These are phyloP conservation scores for Rhegmatorhina hoffmannsi DNA, from an alignment of 2,113 vertebrate species.

Conservation along the genomic window DNA sequence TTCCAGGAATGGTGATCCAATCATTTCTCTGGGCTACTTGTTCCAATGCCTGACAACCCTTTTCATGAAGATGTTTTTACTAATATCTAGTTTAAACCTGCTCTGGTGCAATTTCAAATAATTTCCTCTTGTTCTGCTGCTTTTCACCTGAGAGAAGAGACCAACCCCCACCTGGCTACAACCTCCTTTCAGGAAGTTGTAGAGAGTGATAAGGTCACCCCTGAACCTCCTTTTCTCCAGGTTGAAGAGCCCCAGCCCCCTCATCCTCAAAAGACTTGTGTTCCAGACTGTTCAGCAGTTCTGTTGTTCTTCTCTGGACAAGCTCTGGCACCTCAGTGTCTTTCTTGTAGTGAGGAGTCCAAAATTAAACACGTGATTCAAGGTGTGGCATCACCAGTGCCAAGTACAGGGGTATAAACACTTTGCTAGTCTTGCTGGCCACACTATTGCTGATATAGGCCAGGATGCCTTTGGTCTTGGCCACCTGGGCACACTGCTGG, in stretches of 20 bases:
- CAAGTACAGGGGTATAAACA: background rate
- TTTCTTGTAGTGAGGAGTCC: background rate
- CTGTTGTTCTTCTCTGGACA: rapidly evolving
- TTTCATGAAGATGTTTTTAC: background rate
- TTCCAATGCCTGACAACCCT: background rate
- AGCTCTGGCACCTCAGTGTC: rapidly evolving
- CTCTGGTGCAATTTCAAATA: background rate
- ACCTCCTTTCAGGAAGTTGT: too few species aligned
- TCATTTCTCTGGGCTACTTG: background rate
- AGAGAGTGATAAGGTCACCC: too few species aligned
- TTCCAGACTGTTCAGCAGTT: background rate
- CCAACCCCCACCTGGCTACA: too few species aligned
- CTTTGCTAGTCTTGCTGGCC: background rate
- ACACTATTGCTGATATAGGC: background rate
- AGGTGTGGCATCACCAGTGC: too few species aligned
- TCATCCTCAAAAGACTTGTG: background rate
- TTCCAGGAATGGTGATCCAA: too few species aligned
- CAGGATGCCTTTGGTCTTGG: background rate
- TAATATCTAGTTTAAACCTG: background rate
- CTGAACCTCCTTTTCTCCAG: background rate
- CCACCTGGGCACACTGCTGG: background rate
- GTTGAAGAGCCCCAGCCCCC: background rate
- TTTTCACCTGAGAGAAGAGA: too few species aligned
- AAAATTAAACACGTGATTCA: background rate
- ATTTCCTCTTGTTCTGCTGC: background rate